Evolutionary conservation across 1,140 invertebrate species (phyloP).

Genomic region (Drosophila pallidifrons): DNA sequence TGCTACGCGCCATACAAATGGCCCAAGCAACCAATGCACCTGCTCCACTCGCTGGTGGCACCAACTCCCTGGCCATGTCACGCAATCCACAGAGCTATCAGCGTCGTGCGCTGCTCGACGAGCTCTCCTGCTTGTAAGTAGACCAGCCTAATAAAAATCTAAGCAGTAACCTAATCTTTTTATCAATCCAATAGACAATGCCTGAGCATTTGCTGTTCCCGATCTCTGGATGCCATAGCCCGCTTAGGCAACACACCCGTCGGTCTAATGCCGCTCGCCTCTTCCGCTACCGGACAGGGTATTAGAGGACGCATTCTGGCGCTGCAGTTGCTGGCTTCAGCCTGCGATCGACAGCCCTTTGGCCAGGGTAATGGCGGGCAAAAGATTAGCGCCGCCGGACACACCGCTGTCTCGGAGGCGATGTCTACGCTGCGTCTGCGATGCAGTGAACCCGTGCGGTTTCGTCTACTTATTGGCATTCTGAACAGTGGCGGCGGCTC

Average conservation of each 20-base stretch:
- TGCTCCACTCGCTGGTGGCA: slow-evolving; percentile 73
- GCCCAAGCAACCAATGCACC: slow-evolving; percentile 86
- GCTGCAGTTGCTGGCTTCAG: slow-evolving; percentile 90
- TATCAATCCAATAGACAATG: slow-evolving; percentile 87
- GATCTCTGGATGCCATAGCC: slow-evolving; percentile 91
- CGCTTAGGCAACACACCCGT: slow-evolving; percentile 91
- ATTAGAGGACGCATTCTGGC: slow-evolving; percentile 80
- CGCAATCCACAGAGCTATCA: slow-evolving; percentile 87
- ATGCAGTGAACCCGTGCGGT: slow-evolving; percentile 96
- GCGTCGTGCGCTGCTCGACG: slow-evolving; percentile 92
- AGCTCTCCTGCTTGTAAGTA: slow-evolving; percentile 92
- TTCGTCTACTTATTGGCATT: slow-evolving; percentile 95
- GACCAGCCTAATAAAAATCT: not conserved
- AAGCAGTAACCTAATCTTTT: not conserved
- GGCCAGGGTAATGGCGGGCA: slow-evolving; percentile 74
- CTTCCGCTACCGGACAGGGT: slow-evolving; percentile 87
- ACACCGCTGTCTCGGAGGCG: slow-evolving; percentile 94
- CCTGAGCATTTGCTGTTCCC: slow-evolving; percentile 90
- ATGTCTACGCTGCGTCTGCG: slow-evolving; percentile 94
- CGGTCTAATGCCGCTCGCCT: slow-evolving; percentile 93
- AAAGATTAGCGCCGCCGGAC: slow-evolving; percentile 86
- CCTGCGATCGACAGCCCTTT: slow-evolving; percentile 89
- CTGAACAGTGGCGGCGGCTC: slow-evolving; percentile 89
- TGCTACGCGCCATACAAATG: slow-evolving; percentile 93
- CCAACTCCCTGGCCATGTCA: slow-evolving; percentile 85